phyloP scores from a whole-genome alignment of 2,797 vertebrate genomes.

The Danio choprae region DNA sequence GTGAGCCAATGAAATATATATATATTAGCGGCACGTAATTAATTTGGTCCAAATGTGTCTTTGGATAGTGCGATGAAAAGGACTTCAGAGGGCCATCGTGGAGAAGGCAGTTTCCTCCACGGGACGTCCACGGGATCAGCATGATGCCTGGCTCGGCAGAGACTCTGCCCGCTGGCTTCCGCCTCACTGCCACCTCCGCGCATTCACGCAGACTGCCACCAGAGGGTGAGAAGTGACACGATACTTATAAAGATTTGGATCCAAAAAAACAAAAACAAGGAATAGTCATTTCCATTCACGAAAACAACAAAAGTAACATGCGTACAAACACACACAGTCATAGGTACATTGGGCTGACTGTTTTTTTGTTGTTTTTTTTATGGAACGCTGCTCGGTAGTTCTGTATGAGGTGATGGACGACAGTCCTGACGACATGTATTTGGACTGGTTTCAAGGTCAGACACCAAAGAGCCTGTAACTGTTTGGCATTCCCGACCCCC shows the following conservation, averaged over 20 bases:
- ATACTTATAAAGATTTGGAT: too few relatives aligned
- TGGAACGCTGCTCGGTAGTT: slow-evolving; percentile 75
- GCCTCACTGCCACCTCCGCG: slow-evolving; percentile 91
- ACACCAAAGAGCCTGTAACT: slow-evolving; percentile 63
- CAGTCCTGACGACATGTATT: slow-evolving; percentile 83
- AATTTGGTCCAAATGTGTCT: slow-evolving; percentile 46
- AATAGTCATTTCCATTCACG: too few relatives aligned
- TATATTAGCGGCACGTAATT: not conserved
- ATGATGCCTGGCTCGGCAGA: slow-evolving; percentile 99
- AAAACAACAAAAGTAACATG: not conserved
- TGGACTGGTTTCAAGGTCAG: slow-evolving; percentile 87
- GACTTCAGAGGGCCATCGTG: slow-evolving; percentile 93
- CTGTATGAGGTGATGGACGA: slow-evolving; percentile 81
- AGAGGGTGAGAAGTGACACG: slow-evolving; percentile 80
- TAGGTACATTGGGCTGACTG: slow-evolving; percentile 45
- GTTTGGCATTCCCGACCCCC: slow-evolving; percentile 44
- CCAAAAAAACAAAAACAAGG: too few relatives aligned
- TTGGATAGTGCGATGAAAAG: slow-evolving; percentile 79
- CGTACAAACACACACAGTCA: not conserved
- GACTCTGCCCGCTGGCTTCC: slow-evolving; percentile 95
- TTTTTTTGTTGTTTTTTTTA: slow-evolving; percentile 71
- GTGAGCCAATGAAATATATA: not conserved
- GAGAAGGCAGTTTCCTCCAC: slow-evolving; percentile 94
- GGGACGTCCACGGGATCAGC: slow-evolving; percentile 96
- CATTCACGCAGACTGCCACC: slow-evolving; percentile 91